Conservation (phyloP, 2,888 invertebrate genomes). For the Rhingia campestris region DNA sequence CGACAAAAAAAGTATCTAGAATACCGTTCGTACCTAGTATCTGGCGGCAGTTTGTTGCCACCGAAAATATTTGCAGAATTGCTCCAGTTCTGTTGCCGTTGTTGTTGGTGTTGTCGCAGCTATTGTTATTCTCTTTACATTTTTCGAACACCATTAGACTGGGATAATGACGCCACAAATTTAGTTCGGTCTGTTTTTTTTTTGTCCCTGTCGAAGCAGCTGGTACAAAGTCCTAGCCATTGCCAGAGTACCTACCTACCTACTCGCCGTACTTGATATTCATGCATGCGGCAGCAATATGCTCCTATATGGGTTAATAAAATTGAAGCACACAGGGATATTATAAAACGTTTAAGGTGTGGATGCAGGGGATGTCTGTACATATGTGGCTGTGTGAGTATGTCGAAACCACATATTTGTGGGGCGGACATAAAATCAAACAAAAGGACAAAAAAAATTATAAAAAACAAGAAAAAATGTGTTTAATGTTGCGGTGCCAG, state of each 20-base stretch:
- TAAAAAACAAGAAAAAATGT: conserved; percentile 3
- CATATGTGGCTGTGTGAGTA: neutral
- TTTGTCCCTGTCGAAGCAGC: conserved; percentile 29
- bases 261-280: conserved; percentile 62
- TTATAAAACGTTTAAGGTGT: conserved; percentile 69
- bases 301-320: conserved; percentile 64
- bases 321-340: conserved; percentile 60
- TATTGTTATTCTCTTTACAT: conserved; percentile 56
- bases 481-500: conserved; percentile 54
- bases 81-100: conserved; percentile 13
- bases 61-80: conserved; percentile 38
- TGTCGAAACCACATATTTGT: conserved; percentile 56
- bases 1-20: conserved; percentile 20
- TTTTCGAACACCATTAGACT: conserved; percentile 65
- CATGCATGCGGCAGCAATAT: conserved; percentile 69
- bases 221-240: conserved; percentile 31
- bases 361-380: neutral
- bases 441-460: conserved; percentile 17
- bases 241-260: conserved; percentile 19
- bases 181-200: conserved; percentile 33
- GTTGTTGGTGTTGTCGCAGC: conserved; percentile 27
- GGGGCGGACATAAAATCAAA: conserved; percentile 36
- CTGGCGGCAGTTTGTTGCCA: conserved; percentile 53
- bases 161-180: conserved; percentile 65
- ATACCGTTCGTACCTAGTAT: conserved; percentile 11